Evolutionary conservation across 2,888 invertebrate species (phyloP).

Genomic region (Meandrusa payeni): DNA sequence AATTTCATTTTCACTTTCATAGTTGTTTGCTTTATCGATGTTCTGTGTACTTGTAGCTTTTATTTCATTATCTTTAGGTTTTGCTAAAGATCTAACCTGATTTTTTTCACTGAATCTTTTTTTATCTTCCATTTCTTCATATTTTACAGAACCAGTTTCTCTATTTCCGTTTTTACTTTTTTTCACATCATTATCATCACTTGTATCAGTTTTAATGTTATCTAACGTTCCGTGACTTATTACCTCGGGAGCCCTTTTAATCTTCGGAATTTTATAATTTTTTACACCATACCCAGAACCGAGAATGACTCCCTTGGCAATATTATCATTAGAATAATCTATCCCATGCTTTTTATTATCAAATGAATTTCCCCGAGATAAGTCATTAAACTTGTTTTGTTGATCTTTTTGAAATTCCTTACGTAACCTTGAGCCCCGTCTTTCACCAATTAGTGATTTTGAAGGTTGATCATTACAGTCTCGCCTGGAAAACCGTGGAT

Average conservation of each 20-base stretch:
- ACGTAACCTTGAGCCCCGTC: slow-evolving; percentile 7
- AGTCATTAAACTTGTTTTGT: slow-evolving; percentile 33
- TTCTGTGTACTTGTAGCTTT: not conserved
- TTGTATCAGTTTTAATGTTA: not conserved
- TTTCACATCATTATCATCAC: slow-evolving; percentile 14
- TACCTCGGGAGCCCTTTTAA: slow-evolving; percentile 51
- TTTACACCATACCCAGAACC: slow-evolving; percentile 64
- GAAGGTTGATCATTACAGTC: slow-evolving; percentile 11
- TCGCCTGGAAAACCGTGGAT: slow-evolving; percentile 20
- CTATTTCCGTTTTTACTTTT: slow-evolving; percentile 22
- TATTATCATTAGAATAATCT: slow-evolving; percentile 66
- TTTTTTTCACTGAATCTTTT: slow-evolving; percentile 23
- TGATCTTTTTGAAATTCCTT: slow-evolving; percentile 10
- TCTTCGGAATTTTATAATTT: slow-evolving; percentile 76
- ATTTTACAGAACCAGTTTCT: slow-evolving; percentile 8
- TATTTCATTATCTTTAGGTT: too few relatives aligned
- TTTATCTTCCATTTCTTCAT: slow-evolving; percentile 7
- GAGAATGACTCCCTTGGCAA: slow-evolving; percentile 61
- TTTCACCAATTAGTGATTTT: not conserved
- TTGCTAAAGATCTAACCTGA: too few relatives aligned
- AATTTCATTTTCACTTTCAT: slow-evolving; percentile 20
- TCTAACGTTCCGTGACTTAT: slow-evolving; percentile 7
- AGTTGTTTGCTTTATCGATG: slow-evolving; percentile 25
- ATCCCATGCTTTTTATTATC: slow-evolving; percentile 48
- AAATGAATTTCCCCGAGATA: slow-evolving; percentile 31